Evolutionary conservation across 1,140 invertebrate genomes (phyloP).

Genomic region (Orussus abietinus): DNA sequence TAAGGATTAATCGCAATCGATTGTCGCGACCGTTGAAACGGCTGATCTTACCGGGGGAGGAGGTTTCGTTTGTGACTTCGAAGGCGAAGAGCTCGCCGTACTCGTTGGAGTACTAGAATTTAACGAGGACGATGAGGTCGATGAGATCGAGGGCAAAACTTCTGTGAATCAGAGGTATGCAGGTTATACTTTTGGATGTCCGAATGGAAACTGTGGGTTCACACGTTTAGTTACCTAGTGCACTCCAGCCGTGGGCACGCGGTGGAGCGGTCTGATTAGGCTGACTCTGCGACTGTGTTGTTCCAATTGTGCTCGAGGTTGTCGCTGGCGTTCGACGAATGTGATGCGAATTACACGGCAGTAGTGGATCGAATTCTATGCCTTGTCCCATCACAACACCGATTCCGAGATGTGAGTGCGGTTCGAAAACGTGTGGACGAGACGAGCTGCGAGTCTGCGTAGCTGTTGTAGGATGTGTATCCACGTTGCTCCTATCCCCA

Average conservation of each 20-base stretch:
- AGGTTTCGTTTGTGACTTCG: no score
- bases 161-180: no score
- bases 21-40: no score
- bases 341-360: conserved; percentile 68
- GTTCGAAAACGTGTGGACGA: conserved; percentile 60
- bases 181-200: no score
- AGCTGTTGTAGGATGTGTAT: conserved; percentile 64
- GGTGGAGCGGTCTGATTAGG: conserved; percentile 21
- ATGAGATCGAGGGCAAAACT: no score
- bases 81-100: no score
- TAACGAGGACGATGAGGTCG: no score
- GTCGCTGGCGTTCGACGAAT: conserved; percentile 36
- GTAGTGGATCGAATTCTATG: conserved; percentile 62
- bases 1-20: no score
- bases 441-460: conserved; percentile 65
- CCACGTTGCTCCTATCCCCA: conserved; percentile 53
- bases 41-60: no score
- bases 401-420: conserved; percentile 38
- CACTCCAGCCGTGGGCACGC: neutral
- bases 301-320: conserved; percentile 18
- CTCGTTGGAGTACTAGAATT: no score
- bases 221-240: no score
- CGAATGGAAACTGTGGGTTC: no score
- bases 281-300: conserved; percentile 26
- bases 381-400: conserved; percentile 46